Evolutionary conservation across 2,113 vertebrate genomes (phyloP).

Genomic region (Cervus canadensis): DNA sequence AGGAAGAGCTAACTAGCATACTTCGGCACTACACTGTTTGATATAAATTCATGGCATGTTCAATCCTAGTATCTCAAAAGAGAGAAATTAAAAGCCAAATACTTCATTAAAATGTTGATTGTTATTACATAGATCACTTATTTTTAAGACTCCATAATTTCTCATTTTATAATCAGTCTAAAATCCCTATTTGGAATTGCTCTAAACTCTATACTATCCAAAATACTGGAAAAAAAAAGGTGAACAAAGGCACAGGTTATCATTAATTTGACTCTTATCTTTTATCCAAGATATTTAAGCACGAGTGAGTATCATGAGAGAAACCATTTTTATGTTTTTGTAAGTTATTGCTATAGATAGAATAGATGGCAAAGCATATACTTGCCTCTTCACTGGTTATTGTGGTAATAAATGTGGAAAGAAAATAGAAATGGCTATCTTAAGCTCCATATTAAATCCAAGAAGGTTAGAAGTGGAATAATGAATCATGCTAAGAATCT

Average conservation of each 20-base stretch:
- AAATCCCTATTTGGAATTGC: background rate
- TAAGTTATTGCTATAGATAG: background rate
- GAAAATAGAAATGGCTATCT: background rate
- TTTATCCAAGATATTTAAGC: background rate
- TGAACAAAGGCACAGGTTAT: background rate
- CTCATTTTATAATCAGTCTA: background rate
- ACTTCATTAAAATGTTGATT: background rate
- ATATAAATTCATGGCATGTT: background rate
- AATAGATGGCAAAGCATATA: background rate
- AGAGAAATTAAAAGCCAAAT: background rate
- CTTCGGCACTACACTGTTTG: background rate
- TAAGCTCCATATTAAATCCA: background rate
- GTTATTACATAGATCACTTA: background rate
- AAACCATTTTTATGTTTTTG: background rate
- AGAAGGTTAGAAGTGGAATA: background rate
- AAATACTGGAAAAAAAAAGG: background rate
- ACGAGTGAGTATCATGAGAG: background rate
- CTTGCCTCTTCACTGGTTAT: background rate
- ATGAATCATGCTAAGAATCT: background rate
- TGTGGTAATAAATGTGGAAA: background rate
- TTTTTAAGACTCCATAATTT: background rate
- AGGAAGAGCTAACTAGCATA: background rate
- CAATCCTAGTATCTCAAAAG: background rate
- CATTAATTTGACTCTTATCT: background rate
- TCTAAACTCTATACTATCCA: background rate